Evolutionary conservation across 2,888 invertebrate species (phyloP), one percentile per base, ranked within the genome.

Genomic region (Chesias legatella): DNA sequence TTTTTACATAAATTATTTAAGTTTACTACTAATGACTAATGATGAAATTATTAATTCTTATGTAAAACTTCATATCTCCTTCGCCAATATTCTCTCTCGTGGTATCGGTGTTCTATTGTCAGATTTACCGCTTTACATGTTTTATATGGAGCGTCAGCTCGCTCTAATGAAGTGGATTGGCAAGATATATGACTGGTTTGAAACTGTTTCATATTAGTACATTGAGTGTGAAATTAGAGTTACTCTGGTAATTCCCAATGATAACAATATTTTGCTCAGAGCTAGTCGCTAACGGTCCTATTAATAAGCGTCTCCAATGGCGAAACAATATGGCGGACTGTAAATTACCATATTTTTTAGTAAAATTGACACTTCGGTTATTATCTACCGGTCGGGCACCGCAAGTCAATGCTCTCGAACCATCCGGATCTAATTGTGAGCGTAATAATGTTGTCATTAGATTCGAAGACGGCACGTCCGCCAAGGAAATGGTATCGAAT

Each of bases 401-500:
- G 72, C 73, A 73, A 79, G 84, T 84, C 86, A 83, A 73, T 74
- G 85, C 61, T 80, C 86, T 72, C 77, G 68, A 83, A 82, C 84
- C 86, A 85, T 85, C 88, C 88, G 88, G 79, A 86, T 88, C 88
- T 88, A 88, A 88, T 88, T 88, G 70, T 67, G 79, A 44, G 40
- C 39, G 44, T 44, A 44, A 44, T 44, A 44, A 45, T 33, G 45
- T 40, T 79, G 85, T 85, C 86, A 86, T 86, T 86, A 88, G 80
- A 83, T 82, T 80, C 69, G 74, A 78, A 79, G 83, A 80, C 79
- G 82, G 83, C 86, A 84, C 86, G 86, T 86, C 85, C 85, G 86
- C 72, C 80, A 85, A 83, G 86, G 86, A 85, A 88, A 85, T 88
- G 86, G 86, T 85, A 86, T 88, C 88, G 86, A 88, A 88, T 88